Evolutionary conservation across 2,888 invertebrate species (phyloP), one percentile per base, ranked within the genome.

Genomic region (Oithona nana): DNA sequence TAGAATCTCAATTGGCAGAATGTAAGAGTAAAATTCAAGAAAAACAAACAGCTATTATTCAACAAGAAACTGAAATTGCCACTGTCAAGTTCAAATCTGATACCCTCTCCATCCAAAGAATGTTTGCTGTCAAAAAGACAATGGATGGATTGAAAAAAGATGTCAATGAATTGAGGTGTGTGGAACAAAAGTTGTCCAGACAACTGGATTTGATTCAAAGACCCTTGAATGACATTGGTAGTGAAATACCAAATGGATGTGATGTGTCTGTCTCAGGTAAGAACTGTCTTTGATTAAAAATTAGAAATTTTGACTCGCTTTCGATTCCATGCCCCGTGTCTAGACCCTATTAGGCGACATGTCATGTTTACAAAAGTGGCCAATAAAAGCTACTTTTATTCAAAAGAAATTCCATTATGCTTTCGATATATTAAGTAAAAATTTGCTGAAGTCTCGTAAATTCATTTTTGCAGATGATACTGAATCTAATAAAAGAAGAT

Each of bases 1-100:
- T 89, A 65, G 89, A 89, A 73, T 72, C 77, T n/a, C 78, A 81
- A n/a, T 76, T 89, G 50, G 85, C 83, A 71, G 83, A 86, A 63
- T 83, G 66, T 11, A 65, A 66, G 20, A 64, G 59, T 26, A 65
- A 69, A 55, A 65, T 68, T 13, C 68, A 68, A 50, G 69, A 70
- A 60, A 70, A 69, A 61, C 70, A 70, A 63, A 66, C 67, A 24
- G 66, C 68, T 58, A 63, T 70, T n/a, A 67, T 66, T n/a, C 69
- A 70, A 51, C 68, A 68, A 63, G 69, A 70, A 64, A 68, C 68
- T 22, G 70, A 71, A 62, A 65, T 69, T 1, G 64, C 63, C 29
- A 66, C 65, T 4, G 57, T 70, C 22, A 65, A 67, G 57, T 67
- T 66, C 57, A 68, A 68, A 29, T 56, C 65, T 22, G 66, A 68